A percentile compares a stretch with the other conserved stretches of the same genome.
Evolutionary conservation across 2,797 vertebrate genomes (phyloP).

Genomic region (Sternarchorhynchus goeldii): DNA sequence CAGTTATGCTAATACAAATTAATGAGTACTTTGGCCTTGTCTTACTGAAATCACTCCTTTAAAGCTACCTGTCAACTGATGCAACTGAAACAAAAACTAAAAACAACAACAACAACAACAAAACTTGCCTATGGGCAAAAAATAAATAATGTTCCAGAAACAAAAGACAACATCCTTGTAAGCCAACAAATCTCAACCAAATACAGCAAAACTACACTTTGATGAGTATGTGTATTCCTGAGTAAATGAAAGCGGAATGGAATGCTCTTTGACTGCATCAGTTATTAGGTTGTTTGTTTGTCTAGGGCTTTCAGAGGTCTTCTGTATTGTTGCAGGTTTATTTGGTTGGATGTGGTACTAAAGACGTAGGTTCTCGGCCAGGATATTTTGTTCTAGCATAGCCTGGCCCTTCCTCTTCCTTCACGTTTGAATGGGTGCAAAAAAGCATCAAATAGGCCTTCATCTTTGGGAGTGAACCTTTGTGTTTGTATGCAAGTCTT

Average conservation of each 20-base stretch:
- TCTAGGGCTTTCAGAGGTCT: constrained; percentile 62
- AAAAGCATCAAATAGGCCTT: constrained; percentile 51
- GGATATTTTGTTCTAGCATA: constrained; percentile 78
- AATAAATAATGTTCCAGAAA: constrained; percentile 18
- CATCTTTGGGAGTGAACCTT: constrained; percentile 40
- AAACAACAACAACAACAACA: too few relatives aligned
- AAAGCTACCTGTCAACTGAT: too few relatives aligned
- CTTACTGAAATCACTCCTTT: background rate
- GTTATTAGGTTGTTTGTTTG: constrained; percentile 72
- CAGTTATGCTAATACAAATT: too few relatives aligned
- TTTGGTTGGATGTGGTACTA: constrained; percentile 65
- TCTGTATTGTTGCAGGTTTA: constrained; percentile 70
- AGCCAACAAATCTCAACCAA: background rate
- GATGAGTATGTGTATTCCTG: constrained; percentile 6
- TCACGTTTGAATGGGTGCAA: constrained; percentile 54
- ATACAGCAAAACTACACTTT: constrained; percentile 6
- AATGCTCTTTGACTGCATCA: constrained; percentile 52
- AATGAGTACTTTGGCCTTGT: background rate
- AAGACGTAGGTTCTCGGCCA: constrained; percentile 64
- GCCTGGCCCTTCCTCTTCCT: constrained; percentile 65
- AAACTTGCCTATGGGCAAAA: background rate
- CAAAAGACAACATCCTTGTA: background rate
- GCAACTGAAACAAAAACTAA: too few relatives aligned
- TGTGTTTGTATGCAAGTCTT: constrained; percentile 24
- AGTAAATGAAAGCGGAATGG: constrained; percentile 40